Conservation (phyloP, 2,113 vertebrate species). For the Tachuris rubrigastra region DNA sequence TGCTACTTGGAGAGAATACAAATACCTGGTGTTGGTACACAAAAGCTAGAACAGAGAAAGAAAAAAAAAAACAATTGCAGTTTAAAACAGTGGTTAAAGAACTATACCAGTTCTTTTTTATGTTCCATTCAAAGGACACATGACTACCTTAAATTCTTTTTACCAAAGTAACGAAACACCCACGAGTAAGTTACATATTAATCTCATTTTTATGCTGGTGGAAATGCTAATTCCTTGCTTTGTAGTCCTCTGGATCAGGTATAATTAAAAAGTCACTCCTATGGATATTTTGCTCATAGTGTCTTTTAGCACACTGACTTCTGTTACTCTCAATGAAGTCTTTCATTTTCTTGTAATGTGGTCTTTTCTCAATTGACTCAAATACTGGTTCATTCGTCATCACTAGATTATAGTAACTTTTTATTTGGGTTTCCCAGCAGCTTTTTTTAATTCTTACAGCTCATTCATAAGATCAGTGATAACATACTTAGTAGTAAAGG, state of each 20-base stretch:
- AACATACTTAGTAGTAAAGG: constrained; percentile 21
- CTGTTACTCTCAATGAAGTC: constrained; percentile 41
- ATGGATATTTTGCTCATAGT: background rate
- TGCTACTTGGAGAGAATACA: background rate
- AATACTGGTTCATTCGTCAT: constrained; percentile 75
- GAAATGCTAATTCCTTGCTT: constrained; percentile 4
- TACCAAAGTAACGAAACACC: background rate
- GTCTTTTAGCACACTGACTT: background rate
- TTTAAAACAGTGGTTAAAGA: background rate
- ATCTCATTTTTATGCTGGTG: background rate
- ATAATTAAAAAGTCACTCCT: background rate
- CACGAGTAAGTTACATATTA: background rate
- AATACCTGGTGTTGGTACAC: background rate
- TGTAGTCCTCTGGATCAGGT: background rate
- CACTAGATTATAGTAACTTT: constrained; percentile 69
- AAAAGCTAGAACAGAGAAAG: background rate
- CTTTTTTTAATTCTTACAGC: constrained; percentile 56
- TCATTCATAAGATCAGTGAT: constrained; percentile 73
- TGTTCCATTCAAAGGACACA: background rate
- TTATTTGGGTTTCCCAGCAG: constrained; percentile 65
- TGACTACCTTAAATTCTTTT: constrained; percentile 26
- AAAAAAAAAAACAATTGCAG: background rate
- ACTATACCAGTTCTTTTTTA: background rate
- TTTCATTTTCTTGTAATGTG: constrained; percentile 40
- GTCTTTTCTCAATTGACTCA: constrained; percentile 64